Base-by-base conservation (phyloP, 2,113 vertebrate species). In the Cichladusa arquata region DNA sequence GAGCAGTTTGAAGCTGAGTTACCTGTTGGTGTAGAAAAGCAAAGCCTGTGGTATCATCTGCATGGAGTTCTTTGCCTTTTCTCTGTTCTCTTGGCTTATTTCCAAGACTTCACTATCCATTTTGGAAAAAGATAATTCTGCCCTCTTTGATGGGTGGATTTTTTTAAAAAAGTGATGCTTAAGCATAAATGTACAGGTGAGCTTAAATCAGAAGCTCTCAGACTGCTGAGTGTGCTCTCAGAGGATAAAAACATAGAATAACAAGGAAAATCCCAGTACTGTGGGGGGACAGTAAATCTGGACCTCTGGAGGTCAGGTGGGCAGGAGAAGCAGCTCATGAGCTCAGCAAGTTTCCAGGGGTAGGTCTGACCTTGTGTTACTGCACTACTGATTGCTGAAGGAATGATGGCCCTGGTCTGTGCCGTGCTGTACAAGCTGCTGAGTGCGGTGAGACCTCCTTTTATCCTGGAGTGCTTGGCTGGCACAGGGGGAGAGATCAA, bases 311-410 rank as follows among this genome's bases (percentile, higher is more conserved):
- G 45, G 19, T 82, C 48, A 22, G 16, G 29, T 6, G 19, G 45
- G 42, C 7, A 34, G 19, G 34, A 42, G 7, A 20, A 16, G 40
- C 2, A 28, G 23, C 44, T 65, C 3, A 1, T 44, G 47, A 40
- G 42, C 28, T 62, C 61, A 9, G 34, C 20, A 33, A 13, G 14
- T 34, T 56, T 61, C 61, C 7, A 34, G 36, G 16, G 33, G 26
- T 15, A 5, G 22, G 8, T 67, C 8, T 69, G 42, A 36, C 3
- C 36, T 8, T 0, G 0, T 19, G 9, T 47, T 10, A 2, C 9
- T 13, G 3, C 3, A 12, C 42, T 11, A 0, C 4, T 47, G 20
- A 20, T 31, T 2, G 66, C 23, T 45, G 0, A 24, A 58, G 38
- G 25, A 54, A 2, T 10, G 8, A 38, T 15, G 40, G 5, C 29